Evolutionary conservation across 1,140 invertebrate species (phyloP).

Genomic region (Cherax quadricarinatus): DNA sequence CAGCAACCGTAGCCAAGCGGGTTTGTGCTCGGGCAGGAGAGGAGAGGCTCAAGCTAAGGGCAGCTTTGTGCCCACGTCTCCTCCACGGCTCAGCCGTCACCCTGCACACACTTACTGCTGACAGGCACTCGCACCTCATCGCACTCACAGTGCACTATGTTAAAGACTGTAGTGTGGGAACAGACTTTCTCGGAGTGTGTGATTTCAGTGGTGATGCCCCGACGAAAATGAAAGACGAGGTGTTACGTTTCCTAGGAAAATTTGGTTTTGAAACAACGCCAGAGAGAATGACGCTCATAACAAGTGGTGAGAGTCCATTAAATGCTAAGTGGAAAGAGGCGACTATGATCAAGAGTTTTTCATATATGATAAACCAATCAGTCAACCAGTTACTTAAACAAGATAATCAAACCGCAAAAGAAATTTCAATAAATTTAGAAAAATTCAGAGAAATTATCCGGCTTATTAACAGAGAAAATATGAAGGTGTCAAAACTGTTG

Average conservation of each 20-base stretch:
- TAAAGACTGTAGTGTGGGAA: slow-evolving; percentile 4
- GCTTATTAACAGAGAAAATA: not conserved
- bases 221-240: not conserved
- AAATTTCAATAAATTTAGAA: not conserved
- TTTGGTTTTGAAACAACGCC: not conserved
- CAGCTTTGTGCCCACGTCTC: not conserved
- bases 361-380: not conserved
- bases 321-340: not conserved
- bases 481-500: not conserved
- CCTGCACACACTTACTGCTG: not conserved
- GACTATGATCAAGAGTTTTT: not conserved
- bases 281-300: not conserved
- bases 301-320: not conserved
- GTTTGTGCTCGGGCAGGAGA: not conserved
- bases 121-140: not conserved
- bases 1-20: not conserved
- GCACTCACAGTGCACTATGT: not conserved
- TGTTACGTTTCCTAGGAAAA: not conserved
- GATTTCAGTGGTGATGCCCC: not conserved
- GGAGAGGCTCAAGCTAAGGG: not conserved
- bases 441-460: not conserved
- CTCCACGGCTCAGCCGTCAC: not conserved
- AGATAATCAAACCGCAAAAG: not conserved
- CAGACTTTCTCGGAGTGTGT: slow-evolving; percentile 2
- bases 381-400: not conserved